Conservation (phyloP, 1,140 invertebrate species). For the Penaeus japonicus region DNA sequence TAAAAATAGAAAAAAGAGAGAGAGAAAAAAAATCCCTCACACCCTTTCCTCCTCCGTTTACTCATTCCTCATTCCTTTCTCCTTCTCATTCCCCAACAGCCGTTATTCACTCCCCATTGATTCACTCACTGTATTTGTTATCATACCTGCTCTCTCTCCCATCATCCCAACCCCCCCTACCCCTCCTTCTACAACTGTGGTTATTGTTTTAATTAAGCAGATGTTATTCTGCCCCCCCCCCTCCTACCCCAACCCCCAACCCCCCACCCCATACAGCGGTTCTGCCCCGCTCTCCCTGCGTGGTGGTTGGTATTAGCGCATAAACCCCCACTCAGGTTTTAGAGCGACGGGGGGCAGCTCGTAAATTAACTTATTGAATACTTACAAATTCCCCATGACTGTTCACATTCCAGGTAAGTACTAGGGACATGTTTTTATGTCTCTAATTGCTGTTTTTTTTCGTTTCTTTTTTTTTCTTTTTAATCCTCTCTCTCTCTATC, state of each 20-base stretch:
- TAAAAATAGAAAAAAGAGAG: no score
- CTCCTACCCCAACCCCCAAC: no score
- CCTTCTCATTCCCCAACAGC: no score
- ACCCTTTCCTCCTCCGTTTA: no score
- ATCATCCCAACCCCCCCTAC: background rate
- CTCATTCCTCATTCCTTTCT: no score
- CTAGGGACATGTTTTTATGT: constrained; percentile 25
- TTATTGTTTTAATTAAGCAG: background rate
- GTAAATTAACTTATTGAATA: constrained; percentile 52
- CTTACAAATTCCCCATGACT: constrained; percentile 38
- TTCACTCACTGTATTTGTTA: background rate
- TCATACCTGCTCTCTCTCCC: background rate
- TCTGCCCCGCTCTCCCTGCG: no score
- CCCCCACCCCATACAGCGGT: no score
- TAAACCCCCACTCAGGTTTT: constrained; percentile 15
- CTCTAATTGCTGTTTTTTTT: constrained; percentile 10
- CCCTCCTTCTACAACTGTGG: background rate
- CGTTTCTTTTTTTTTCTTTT: background rate
- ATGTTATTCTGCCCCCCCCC: background rate
- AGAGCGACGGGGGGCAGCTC: constrained; percentile 13
- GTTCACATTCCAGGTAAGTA: constrained; percentile 31
- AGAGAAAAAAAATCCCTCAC: no score
- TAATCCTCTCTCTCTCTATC: background rate
- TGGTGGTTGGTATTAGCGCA: background rate
- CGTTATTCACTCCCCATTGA: no score